Percentiles rank a stretch among this genome's conserved stretches.
Conservation (phyloP, 2,888 invertebrate genomes). For the Caenorhabditis sinica region DNA sequence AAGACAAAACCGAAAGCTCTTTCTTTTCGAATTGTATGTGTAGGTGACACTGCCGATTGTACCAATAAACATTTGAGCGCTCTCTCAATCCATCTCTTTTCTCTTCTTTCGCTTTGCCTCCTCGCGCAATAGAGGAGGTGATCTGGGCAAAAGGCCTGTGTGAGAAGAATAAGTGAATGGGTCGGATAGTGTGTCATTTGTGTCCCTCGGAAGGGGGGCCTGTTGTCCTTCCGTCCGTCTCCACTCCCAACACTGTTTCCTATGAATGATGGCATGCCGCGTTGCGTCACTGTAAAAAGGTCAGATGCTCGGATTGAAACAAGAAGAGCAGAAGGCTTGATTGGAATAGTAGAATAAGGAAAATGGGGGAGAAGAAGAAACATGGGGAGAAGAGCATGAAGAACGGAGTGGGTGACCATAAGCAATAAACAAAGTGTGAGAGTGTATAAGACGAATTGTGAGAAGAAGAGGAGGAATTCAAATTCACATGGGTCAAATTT, state of each 20-base stretch:
- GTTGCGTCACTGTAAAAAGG: slow-evolving; percentile 52
- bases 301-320: background rate
- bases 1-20: slow-evolving; percentile 33
- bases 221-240: slow-evolving; percentile 6
- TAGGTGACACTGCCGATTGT: slow-evolving; percentile 54
- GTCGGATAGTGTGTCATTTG: slow-evolving; percentile 53
- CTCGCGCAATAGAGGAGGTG: slow-evolving; percentile 27
- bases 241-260: slow-evolving; percentile 1
- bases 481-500: background rate
- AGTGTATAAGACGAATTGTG: background rate
- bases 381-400: slow-evolving; percentile 2
- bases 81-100: slow-evolving; percentile 18
- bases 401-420: slow-evolving; percentile 35
- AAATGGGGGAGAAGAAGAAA: slow-evolving; percentile 14
- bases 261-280: slow-evolving; percentile 35
- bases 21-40: slow-evolving; percentile 35
- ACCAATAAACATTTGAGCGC: slow-evolving; percentile 56
- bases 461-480: background rate
- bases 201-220: background rate
- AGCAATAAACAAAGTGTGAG: slow-evolving; percentile 44
- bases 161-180: slow-evolving; percentile 30
- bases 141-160: slow-evolving; percentile 16
- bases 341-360: too few species aligned
- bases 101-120: background rate
- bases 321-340: background rate